Base-by-base conservation (phyloP, 2,113 vertebrate species). In the Mobula birostris region DNA sequence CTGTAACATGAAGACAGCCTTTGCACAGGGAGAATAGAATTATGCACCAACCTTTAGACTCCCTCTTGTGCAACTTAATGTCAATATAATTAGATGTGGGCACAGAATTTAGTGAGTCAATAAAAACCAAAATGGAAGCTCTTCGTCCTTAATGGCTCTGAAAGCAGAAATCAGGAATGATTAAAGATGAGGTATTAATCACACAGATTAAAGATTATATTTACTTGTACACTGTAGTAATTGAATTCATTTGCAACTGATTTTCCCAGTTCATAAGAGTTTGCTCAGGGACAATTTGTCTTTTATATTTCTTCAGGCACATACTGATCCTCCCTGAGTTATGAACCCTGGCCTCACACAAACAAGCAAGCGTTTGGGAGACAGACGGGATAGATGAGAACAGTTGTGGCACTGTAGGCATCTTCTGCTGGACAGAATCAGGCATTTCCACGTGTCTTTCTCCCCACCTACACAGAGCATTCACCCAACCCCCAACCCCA, bases 1-100 rank as follows among this genome's bases (percentile, higher is more conserved):
- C 21, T 56, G 24, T 9, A 85, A 27, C 48, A 58, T 56, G 48
- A 7, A 27, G 40, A 56, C 1, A 56, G 48, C 21, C 21, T 85
- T 85, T 85, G 48, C 48, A 56, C 82, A 85, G 82, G 48, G 48
- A 48, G 82, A 85, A 85, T 85, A 36, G 82, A 85, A 56, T 27
- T 21, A 27, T 9, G 48, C 4, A 27, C 58, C 24, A 85, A 85
- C 24, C 48, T 85, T 85, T 85, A 21, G 82, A 17, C 8, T 58
- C 48, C 48, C 82, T 58, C 2, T 85, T 85, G 82, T 58, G 82
- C 27, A 85, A 85, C 58, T 58, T 58, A 85, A 85, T 85, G 11
- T 17, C 48, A 85, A 85, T 12, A 58, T 85, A 85, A 85, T 85
- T 85, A 58, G 82, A 85, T 27, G 48, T 24, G 82, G 82, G 82